A percentile compares a stretch with the other conserved stretches of the same genome.
Conservation (phyloP, 2,797 vertebrate species). For the Decapterus maruadsi region DNA sequence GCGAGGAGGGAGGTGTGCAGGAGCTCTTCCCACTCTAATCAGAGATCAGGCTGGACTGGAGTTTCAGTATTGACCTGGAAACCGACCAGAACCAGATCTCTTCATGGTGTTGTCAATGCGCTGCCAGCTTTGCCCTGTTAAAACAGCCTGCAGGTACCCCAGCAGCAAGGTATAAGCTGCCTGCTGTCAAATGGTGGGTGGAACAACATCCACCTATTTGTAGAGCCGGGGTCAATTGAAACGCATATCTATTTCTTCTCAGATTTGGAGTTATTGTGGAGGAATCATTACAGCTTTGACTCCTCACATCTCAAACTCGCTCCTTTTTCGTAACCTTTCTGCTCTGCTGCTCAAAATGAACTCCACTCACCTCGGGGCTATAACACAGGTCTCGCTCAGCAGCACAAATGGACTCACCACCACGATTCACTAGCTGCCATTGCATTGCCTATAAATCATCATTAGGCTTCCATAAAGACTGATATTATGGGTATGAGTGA, state of each 20-base stretch:
- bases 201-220: constrained; percentile 37
- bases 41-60: constrained; percentile 28
- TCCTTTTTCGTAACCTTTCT: constrained; percentile 39
- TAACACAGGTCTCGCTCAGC: constrained; percentile 48
- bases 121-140: constrained; percentile 53
- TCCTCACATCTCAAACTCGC: constrained; percentile 5
- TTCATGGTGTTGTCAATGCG: constrained; percentile 40
- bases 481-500: constrained; percentile 61
- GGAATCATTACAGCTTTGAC: background rate
- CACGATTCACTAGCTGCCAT: constrained; percentile 32
- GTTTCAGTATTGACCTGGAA: constrained; percentile 49
- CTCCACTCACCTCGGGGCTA: constrained; percentile 56
- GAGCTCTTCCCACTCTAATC: constrained; percentile 35
- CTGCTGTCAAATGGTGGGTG: constrained; percentile 23
- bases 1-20: constrained; percentile 31
- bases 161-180: constrained; percentile 21
- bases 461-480: constrained; percentile 68
- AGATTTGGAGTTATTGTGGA: background rate
- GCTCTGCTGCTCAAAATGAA: constrained; percentile 56
- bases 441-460: constrained; percentile 73
- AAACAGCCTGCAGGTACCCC: constrained; percentile 34
- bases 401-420: constrained; percentile 55
- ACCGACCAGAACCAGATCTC: constrained; percentile 40
- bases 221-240: constrained; percentile 34
- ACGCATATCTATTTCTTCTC: constrained; percentile 22